Evolutionary conservation across 92 coral and sea anemone genomes (phyloP), one percentile per base, ranked within the genome.

Genomic region (Umimayanthus kanabou): DNA sequence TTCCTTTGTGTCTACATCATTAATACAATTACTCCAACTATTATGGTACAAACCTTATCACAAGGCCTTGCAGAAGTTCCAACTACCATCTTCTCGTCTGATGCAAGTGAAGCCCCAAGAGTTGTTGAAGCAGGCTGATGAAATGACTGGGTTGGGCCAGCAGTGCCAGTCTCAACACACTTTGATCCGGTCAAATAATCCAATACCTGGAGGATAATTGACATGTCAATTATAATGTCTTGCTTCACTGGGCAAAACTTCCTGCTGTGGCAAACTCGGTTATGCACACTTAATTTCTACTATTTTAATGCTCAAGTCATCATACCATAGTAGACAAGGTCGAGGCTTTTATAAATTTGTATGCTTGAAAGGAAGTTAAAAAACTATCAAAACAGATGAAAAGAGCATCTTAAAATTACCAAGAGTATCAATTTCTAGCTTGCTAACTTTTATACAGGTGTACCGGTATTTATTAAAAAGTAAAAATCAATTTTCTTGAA

Each of bases 131-230:
- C 67, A 26, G 82, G 66, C 42, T 49, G 39, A 15, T 49, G 69
- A 50, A 42, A 9, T 76, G 58, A 78, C 6, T 47, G 64, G 30
- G 20, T 53, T 3, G 18, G 61, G 33, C 65, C 29, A 2, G 58
- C 25, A 26, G 82, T 29, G 0, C 42, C 39, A 79, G n/a, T 40
- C 14, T 50, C 67, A 40, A 22, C 11, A 16, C 55, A 39, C 29
- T 23, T 76, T 50, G 82, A 79, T 50, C 82, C 82, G 28, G 82
- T 79, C 82, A 79, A 79, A 79, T 79, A 79, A 14, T 79, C 82
- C 42, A 79, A 79, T 53, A 79, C 82, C 82, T 79, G 39, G 16
- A 47, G 45, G 39, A 53, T n/a, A 22, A 37, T 30, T 77, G 16
- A 25, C 39, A 77, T 45, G 57, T 22, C 20, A 5, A 28, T 53